Evolutionary conservation across 1,140 invertebrate species (phyloP).

Genomic region (Drosophila sturtevanti): DNA sequence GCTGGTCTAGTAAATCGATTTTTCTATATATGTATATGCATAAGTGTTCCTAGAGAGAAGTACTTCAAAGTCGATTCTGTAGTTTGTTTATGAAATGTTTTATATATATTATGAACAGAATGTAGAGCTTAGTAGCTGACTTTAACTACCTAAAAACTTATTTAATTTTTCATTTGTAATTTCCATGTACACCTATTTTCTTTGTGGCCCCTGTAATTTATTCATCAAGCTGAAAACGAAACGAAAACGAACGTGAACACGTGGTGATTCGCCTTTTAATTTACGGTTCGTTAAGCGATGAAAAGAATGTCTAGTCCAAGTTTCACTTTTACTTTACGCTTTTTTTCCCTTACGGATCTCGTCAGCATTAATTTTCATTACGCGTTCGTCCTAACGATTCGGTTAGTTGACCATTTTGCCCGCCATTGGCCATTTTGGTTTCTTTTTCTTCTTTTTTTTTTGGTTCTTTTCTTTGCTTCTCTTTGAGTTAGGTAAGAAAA

Average conservation of each 20-base stretch:
- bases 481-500: conserved; percentile 9
- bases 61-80: neutral
- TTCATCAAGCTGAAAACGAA: conserved; percentile 54
- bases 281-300: conserved; percentile 71
- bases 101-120: neutral
- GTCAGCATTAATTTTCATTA: conserved; percentile 81
- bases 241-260: conserved; percentile 4
- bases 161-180: conserved; percentile 70
- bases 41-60: neutral
- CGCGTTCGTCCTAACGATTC: conserved; percentile 77
- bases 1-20: neutral
- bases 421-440: conserved; percentile 17
- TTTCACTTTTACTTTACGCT: conserved; percentile 54
- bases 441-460: neutral
- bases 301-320: conserved; percentile 14
- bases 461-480: neutral
- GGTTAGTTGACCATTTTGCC: conserved; percentile 72
- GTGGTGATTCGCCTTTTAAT: conserved; percentile 42
- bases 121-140: conserved; percentile 27
- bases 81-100: neutral
- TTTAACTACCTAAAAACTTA: conserved; percentile 36
- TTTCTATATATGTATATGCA: too few relatives aligned
- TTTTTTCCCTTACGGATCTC: conserved; percentile 69
- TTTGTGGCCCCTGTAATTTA: conserved; percentile 59
- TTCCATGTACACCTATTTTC: conserved; percentile 25